Base-by-base conservation (phyloP, 1,140 invertebrate genomes). In the Eulimnadia texana region DNA sequence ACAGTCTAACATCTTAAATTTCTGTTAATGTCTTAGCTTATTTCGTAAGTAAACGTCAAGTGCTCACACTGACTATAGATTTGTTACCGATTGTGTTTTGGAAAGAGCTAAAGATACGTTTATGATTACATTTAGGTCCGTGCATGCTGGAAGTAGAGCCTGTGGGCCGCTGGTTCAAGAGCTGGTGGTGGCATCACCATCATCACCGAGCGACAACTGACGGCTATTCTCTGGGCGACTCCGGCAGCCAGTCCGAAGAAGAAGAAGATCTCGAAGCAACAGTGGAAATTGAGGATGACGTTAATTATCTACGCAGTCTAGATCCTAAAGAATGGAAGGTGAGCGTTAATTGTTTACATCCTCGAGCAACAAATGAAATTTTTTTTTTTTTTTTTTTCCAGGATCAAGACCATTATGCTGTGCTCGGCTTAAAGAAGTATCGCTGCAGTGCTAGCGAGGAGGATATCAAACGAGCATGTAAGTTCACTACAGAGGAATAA, bases 251-350 rank as follows among this genome's bases (percentile, higher is more conserved):
- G 27, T 70, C 68, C 27, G 64, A 65, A 47, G 64, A 64, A n/a
- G 66, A 70, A 24, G 68, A 68, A 57, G 67, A 69, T 25, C 70
- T 71, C 28, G 68, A 68, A 61, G 66, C 66, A 22, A 66, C 70
- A 60, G 70, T 75, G 29, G 68, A 71, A 60, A 66, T 71, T 57
- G 86, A 90, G 66, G 87, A 90, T 65, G 85, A 96, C 74, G 80
- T 92, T 3, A 79, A 82, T 58, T 93, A 90, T 70, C 76, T 97
- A 23, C 79, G 88, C 64, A 89, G 86, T 29, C 77, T 98, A 58
- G 90, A 97, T 76, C 93, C 93, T n/a, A 93, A 90, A 71, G 85
- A 94, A 69, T 97, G 93, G 92, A 97, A 95, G 77, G 77, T 79
- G 66, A 59, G 58, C 10, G 29, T 47, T 33, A 53, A n/a, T 23